A percentile compares a stretch with the other conserved stretches of the same genome.
These are phyloP conservation scores for Philopotamus ludificatus DNA, from an alignment of 1,140 invertebrate genomes.

Conservation along the genomic window DNA sequence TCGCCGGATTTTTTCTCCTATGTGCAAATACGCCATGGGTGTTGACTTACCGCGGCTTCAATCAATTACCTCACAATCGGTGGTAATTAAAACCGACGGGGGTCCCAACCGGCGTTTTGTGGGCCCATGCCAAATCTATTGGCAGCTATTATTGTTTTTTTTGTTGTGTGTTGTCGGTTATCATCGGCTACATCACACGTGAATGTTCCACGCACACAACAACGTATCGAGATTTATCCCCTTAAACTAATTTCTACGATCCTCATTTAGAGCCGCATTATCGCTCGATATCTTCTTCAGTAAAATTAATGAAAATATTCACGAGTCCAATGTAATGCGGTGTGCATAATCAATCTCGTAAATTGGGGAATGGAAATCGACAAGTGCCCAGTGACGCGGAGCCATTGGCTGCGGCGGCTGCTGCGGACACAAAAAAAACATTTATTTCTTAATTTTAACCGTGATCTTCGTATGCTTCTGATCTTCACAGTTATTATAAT, in stretches of 20 bases:
- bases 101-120: background rate
- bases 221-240: too few relatives aligned
- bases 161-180: background rate
- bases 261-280: too few relatives aligned
- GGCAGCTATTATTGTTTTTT: background rate
- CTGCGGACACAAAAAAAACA: background rate
- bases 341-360: too few relatives aligned
- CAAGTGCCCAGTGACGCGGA: too few relatives aligned
- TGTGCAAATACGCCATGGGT: background rate
- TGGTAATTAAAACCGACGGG: background rate
- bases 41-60: background rate
- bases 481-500: slow-evolving; percentile 28
- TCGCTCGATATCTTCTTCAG: too few relatives aligned
- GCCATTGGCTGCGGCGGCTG: too few relatives aligned
- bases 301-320: too few relatives aligned
- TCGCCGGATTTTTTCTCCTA: background rate
- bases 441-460: background rate
- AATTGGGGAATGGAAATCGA: too few relatives aligned
- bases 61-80: background rate
- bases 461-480: background rate
- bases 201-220: too few relatives aligned
- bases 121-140: too few relatives aligned
- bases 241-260: too few relatives aligned
- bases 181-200: background rate
- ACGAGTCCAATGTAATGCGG: too few relatives aligned